Evolutionary conservation across 2,113 vertebrate species (phyloP).

Genomic region (Hippocampus barbouri): DNA sequence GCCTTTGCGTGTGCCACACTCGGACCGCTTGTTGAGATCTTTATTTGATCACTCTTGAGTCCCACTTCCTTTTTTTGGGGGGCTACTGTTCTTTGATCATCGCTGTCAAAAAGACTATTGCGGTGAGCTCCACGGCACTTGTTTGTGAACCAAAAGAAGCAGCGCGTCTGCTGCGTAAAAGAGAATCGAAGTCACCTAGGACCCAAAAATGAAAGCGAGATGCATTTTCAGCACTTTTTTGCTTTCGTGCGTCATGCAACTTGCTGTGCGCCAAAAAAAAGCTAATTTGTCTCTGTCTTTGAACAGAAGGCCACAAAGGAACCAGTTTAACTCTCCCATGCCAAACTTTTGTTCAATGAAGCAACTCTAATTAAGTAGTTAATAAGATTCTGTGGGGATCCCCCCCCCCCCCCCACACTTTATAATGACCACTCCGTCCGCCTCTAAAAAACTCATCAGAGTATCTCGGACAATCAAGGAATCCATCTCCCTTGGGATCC

Average conservation of each 20-base stretch:
- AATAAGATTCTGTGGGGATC: conserved; percentile 31
- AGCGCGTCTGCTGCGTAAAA: conserved; percentile 13
- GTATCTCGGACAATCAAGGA: conserved; percentile 7
- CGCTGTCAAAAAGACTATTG: conserved; percentile 31
- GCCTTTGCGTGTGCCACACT: conserved; percentile 10
- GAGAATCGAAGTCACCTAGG: conserved; percentile 11
- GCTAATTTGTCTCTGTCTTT: conserved; percentile 23
- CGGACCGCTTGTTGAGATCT: conserved; percentile 27
- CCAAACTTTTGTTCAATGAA: conserved; percentile 45
- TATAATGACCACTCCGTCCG: conserved; percentile 22
- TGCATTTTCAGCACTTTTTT: conserved; percentile 25
- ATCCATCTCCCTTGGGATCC: not conserved
- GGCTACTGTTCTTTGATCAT: conserved; percentile 60
- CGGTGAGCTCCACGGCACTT: not conserved
- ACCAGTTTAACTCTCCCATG: conserved; percentile 34
- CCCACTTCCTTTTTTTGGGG: conserved; percentile 31
- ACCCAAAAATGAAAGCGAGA: conserved; percentile 8
- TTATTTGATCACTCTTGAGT: conserved; percentile 35
- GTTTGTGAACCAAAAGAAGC: conserved; percentile 7
- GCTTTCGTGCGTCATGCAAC: conserved; percentile 27
- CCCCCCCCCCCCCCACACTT: not conserved
- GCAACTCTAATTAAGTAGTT: conserved; percentile 46
- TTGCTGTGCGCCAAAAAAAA: conserved; percentile 5
- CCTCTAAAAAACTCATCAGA: conserved; percentile 25
- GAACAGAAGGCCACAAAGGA: conserved; percentile 22